These are phyloP conservation scores for Hemibagrus guttatus DNA, from an alignment of 2,797 vertebrate species.

Conservation along the genomic window DNA sequence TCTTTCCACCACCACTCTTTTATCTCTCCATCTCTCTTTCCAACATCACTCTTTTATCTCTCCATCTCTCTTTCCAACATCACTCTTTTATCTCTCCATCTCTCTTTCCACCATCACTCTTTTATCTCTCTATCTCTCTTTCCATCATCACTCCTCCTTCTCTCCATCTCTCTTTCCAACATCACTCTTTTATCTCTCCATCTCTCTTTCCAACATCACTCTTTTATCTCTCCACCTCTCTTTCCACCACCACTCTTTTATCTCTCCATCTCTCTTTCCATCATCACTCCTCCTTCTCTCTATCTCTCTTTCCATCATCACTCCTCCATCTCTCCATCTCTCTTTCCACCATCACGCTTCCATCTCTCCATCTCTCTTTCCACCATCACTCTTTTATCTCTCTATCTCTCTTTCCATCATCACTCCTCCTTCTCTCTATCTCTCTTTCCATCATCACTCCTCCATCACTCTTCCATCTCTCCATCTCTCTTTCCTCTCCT, in stretches of 20 bases:
- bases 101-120: background rate
- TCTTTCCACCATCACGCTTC: background rate
- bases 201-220: conserved; percentile 15
- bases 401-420: background rate
- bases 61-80: background rate
- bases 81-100: background rate
- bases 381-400: background rate
- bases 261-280: background rate
- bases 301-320: background rate
- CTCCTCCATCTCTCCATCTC: background rate
- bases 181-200: background rate
- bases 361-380: background rate
- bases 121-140: background rate
- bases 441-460: conserved; percentile 5
- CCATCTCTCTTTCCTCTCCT: no score
- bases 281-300: background rate
- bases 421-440: background rate
- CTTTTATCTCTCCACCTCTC: background rate
- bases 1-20: background rate
- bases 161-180: background rate
- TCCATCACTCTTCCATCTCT: background rate
- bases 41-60: no score
- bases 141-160: background rate
- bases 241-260: background rate
- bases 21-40: background rate